Percentiles rank a stretch among this genome's conserved stretches.
Conservation (phyloP, 2,888 invertebrate species). For the Lasioglossum figueresi region DNA sequence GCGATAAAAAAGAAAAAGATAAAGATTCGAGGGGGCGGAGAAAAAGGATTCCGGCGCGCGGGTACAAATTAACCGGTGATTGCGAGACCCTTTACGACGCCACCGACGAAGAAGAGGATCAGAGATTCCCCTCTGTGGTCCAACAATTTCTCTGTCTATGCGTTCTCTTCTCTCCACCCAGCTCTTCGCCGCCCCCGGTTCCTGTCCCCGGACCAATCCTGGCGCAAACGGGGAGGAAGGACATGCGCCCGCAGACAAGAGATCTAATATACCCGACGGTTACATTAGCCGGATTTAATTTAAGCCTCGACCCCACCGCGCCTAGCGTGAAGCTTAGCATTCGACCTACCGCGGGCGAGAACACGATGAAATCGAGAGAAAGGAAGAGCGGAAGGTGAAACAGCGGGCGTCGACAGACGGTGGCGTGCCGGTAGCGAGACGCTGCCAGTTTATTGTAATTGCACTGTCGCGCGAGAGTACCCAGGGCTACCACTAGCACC, state of each 20-base stretch:
- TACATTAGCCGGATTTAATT: slow-evolving; percentile 82
- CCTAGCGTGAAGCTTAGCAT: slow-evolving; percentile 64
- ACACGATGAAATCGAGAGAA: slow-evolving; percentile 54
- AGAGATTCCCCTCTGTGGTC: slow-evolving; percentile 27
- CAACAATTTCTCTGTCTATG: slow-evolving; percentile 33
- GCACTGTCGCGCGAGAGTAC: slow-evolving; percentile 73
- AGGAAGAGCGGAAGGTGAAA: slow-evolving; percentile 46
- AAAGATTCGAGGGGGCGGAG: neutral
- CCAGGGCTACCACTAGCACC: slow-evolving; percentile 42
- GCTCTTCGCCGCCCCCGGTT: neutral
- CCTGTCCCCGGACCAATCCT: slow-evolving; percentile 23
- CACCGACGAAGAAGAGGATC: slow-evolving; percentile 39
- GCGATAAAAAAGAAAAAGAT: neutral
- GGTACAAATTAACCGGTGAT: slow-evolving; percentile 42
- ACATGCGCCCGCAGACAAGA: slow-evolving; percentile 70
- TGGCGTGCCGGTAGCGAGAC: slow-evolving; percentile 59
- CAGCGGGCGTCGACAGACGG: slow-evolving; percentile 45
- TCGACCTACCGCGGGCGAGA: slow-evolving; percentile 63
- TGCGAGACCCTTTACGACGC: slow-evolving; percentile 3
- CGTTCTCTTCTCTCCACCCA: neutral
- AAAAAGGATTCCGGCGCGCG: neutral
- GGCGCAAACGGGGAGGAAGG: slow-evolving; percentile 43
- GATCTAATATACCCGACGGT: slow-evolving; percentile 80
- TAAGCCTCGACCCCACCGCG: slow-evolving; percentile 72
- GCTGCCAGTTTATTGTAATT: slow-evolving; percentile 78